phyloP scores from a whole-genome alignment of 2,113 vertebrate genomes.

The Carassius auratus region DNA sequence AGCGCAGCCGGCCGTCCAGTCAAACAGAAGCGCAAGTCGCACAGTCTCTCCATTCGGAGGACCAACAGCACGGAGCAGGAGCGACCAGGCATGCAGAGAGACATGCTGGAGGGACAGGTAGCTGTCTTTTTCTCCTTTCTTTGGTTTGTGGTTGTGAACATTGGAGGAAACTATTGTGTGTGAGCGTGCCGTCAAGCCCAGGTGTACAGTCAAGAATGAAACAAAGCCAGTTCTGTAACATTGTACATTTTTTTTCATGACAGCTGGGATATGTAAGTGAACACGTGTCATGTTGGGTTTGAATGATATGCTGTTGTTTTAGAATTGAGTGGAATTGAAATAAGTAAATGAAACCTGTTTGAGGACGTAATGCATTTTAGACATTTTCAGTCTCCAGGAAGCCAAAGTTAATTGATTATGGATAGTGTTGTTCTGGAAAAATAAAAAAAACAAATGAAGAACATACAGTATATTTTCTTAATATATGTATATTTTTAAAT shows the following conservation, averaged over 20 bases:
- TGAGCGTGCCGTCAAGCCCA: background rate
- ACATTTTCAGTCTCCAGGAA: background rate
- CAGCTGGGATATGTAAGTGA: background rate
- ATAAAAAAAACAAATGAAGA: background rate
- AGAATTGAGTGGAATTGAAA: background rate
- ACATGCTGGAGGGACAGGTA: slow-evolving; percentile 97
- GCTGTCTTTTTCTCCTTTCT: background rate
- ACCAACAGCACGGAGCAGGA: slow-evolving; percentile 97
- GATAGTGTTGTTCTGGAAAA: background rate
- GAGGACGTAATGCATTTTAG: background rate
- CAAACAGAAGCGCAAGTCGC: slow-evolving; percentile 98
- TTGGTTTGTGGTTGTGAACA: background rate
- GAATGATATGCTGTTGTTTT: background rate
- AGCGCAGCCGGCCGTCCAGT: slow-evolving; percentile 91
- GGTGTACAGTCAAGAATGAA: background rate
- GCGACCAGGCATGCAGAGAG: slow-evolving; percentile 83
- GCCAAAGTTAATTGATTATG: background rate
- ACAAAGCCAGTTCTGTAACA: slow-evolving; percentile 26
- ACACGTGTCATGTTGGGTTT: background rate
- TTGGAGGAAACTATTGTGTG: no score
- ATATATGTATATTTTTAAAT: no score
- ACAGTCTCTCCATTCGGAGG: slow-evolving; percentile 93
- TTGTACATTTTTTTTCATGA: background rate
- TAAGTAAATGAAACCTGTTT: background rate
- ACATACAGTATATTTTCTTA: no score